Evolutionary conservation across 2,888 invertebrate species (phyloP), one percentile per base, ranked within the genome.

Genomic region (Tillus elongatus): DNA sequence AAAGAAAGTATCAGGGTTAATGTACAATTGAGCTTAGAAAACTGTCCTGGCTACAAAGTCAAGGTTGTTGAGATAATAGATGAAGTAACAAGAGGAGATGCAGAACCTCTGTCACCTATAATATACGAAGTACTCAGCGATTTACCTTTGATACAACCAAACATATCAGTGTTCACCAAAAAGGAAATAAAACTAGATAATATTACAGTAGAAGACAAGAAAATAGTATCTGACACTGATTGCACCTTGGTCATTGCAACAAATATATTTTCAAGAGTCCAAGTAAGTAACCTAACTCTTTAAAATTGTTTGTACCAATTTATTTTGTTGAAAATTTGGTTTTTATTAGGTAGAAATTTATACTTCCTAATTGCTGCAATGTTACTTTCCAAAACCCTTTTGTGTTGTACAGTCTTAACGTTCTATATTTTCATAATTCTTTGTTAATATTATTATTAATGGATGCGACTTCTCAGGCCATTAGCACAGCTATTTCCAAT

Each of bases 21-120:
- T 53, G 66, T 83, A 3, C 89, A 89, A 59, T 56, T 86, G 0
- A 73, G 79, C 0, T 57, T 83, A 0, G 90, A 90, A 60, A 89
- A 88, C 55, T 58, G 71, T 1, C 70, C 73, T 36, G 68, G 67
- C 0, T 63, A 71, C 44, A 79, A 79, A 66, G 69, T 81, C 3
- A 54, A 51, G 41, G 50, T 40, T 1, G 42, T 50, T 1, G 56
- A 56, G 39, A 2, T 57, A 6, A 33, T 53, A 4, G 57, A 57
- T 28, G 54, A 55, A 30, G 45, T 35, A 6, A 48, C 51, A 4
- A 30, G 35, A 14, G 34, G 65, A 60, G 4, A 64, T 69, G 46
- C 53, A 29, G 53, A 66, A 37, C 70, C 75, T 1, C 47, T 79
- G 0, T 65, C 79, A 0, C 71, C 72, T 2, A 46, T 66, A 8